These are phyloP conservation scores for Laupala kohalensis DNA, from an alignment of 1,140 invertebrate genomes.

Conservation along the genomic window DNA sequence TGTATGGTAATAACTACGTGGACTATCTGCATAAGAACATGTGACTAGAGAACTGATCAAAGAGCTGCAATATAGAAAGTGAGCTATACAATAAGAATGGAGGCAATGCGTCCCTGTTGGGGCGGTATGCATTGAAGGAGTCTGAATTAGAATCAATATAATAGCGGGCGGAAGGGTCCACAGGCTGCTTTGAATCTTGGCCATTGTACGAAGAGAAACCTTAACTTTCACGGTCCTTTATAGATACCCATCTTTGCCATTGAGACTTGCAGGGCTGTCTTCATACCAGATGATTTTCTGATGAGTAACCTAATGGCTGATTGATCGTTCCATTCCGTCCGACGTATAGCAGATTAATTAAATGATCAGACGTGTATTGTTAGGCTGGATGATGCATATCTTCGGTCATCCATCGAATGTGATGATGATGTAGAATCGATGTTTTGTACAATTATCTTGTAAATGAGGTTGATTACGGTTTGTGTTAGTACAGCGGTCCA, in stretches of 20 bases:
- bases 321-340: neutral
- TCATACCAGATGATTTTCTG: neutral
- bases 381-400: neutral
- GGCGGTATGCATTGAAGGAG: neutral
- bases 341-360: neutral
- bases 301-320: neutral
- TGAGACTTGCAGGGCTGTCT: neutral
- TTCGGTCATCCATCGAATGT: neutral
- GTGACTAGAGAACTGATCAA: too few species aligned
- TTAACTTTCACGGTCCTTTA: neutral
- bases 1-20: too few species aligned
- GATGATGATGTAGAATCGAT: neutral
- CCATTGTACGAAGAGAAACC: neutral
- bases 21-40: too few species aligned
- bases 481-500: too few species aligned
- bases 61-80: too few species aligned
- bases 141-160: neutral
- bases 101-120: too few species aligned
- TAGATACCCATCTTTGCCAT: neutral
- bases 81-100: too few species aligned
- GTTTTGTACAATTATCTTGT: neutral
- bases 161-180: neutral
- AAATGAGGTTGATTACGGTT: neutral
- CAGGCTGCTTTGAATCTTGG: neutral
- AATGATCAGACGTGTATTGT: neutral